Conservation (phyloP, 1,140 invertebrate genomes). For the Pentalonia nigronervosa region DNA sequence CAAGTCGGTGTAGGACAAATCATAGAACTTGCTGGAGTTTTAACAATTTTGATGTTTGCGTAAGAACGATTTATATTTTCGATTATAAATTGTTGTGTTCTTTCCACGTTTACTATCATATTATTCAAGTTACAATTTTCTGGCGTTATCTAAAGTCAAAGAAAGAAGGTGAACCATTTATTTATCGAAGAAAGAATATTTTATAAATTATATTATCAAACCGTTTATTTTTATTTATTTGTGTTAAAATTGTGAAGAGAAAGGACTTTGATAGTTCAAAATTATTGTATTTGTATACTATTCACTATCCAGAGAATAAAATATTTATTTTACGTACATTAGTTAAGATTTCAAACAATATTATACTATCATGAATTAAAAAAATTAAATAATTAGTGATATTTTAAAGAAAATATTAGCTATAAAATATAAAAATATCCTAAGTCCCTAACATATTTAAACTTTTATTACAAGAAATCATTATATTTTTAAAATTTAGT, state of each 20-base stretch:
- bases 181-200: not conserved
- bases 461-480: too few relatives aligned
- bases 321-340: too few relatives aligned
- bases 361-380: too few relatives aligned
- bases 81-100: not conserved
- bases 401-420: too few relatives aligned
- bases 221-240: not conserved
- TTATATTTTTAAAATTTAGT: too few relatives aligned
- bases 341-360: too few relatives aligned
- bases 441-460: too few relatives aligned
- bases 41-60: conserved; percentile 3
- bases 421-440: too few relatives aligned
- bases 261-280: not conserved
- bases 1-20: not conserved
- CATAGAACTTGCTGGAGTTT: not conserved
- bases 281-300: not conserved
- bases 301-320: too few relatives aligned
- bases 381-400: too few relatives aligned
- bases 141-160: conserved; percentile 9
- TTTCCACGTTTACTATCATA: conserved; percentile 16
- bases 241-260: not conserved
- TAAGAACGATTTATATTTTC: conserved; percentile 22
- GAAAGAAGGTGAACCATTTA: not conserved
- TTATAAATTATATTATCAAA: not conserved
- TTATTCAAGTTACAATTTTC: conserved; percentile 12